These are phyloP conservation scores for Orussus abietinus DNA, from an alignment of 1,140 invertebrate species.

Conservation along the genomic window DNA sequence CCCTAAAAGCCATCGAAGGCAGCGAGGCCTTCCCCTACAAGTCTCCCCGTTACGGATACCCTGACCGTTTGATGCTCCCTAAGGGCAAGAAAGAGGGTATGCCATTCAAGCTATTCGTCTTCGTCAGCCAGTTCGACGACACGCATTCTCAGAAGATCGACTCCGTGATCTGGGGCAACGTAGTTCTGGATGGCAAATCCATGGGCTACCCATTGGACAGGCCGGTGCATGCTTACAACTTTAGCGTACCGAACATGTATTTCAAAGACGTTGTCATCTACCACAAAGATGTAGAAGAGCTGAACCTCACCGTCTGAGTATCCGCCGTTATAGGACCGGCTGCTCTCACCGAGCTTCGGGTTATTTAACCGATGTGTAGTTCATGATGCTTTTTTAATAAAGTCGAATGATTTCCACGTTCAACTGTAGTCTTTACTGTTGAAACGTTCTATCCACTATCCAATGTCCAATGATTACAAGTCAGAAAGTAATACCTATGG, in stretches of 20 bases:
- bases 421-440: no score
- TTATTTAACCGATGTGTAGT: no score
- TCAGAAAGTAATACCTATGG: no score
- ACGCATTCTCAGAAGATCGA: slow-evolving; percentile 10
- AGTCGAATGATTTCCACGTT: no score
- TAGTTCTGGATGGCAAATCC: slow-evolving; percentile 30
- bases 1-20: slow-evolving; percentile 44
- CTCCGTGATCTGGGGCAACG: slow-evolving; percentile 26
- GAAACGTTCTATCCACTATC: no score
- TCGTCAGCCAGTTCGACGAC: slow-evolving; percentile 53
- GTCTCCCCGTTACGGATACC: slow-evolving; percentile 54
- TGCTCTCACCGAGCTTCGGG: no score
- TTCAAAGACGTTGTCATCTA: slow-evolving; percentile 59
- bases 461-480: no score
- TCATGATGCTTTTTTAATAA: no score
- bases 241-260: slow-evolving; percentile 57
- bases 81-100: slow-evolving; percentile 60
- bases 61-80: slow-evolving; percentile 60
- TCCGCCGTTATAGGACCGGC: slow-evolving; percentile 49
- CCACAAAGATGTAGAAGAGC: slow-evolving; percentile 47
- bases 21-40: slow-evolving; percentile 39
- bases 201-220: slow-evolving; percentile 56
- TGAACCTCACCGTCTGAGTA: slow-evolving; percentile 37
- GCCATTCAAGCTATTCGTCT: slow-evolving; percentile 58
- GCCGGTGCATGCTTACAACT: slow-evolving; percentile 50